phyloP scores from a whole-genome alignment of 2,113 vertebrate genomes.

The Apus apus region DNA sequence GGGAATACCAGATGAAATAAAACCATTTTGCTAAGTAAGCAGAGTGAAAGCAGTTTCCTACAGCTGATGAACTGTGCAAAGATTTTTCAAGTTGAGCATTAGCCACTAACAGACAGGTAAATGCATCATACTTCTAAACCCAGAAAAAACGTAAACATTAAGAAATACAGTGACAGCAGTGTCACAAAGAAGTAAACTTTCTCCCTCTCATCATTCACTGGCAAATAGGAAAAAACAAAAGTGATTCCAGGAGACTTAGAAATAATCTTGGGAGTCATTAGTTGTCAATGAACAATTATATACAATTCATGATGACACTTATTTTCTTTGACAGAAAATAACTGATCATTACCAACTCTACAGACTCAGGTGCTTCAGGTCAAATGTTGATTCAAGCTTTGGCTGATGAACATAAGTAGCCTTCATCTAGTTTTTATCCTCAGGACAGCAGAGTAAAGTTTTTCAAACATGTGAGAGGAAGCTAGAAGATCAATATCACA shows the following conservation, averaged over 20 bases:
- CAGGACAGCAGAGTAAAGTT: not conserved
- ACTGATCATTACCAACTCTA: not conserved
- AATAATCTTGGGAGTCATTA: not conserved
- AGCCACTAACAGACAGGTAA: not conserved
- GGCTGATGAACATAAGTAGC: not conserved
- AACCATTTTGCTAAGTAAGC: not conserved
- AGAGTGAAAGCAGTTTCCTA: not conserved
- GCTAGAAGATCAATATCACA: not conserved
- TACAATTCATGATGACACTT: not conserved
- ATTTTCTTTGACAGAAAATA: not conserved
- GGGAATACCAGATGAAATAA: conserved; percentile 36
- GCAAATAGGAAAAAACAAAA: not conserved
- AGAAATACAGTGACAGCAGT: not conserved
- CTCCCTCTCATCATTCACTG: not conserved
- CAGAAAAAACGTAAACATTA: not conserved
- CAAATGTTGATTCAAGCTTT: not conserved
- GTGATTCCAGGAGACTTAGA: not conserved
- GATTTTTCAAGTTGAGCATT: not conserved
- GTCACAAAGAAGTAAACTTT: not conserved
- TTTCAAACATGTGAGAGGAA: not conserved
- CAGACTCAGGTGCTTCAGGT: not conserved
- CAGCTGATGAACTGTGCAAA: not conserved
- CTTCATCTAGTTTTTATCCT: not conserved
- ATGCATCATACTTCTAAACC: not conserved
- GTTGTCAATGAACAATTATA: not conserved